Base-by-base conservation (phyloP, 2,113 vertebrate genomes). In the Rhagologus leucostigma region DNA sequence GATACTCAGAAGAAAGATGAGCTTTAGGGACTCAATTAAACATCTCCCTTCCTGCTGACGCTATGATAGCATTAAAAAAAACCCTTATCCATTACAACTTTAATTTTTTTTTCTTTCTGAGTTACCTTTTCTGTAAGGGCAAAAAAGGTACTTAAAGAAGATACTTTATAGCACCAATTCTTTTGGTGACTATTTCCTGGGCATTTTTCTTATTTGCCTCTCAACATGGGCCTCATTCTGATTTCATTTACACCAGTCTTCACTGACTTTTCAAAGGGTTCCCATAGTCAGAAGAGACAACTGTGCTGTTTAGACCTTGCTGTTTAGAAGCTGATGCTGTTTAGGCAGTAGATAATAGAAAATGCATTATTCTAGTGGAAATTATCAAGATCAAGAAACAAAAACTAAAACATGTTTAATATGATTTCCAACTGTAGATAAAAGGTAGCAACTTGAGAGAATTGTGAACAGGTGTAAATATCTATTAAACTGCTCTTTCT, bases 401-500 rank as follows among this genome's bases (percentile, higher is more conserved):
- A 89, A 77, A 94, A 78, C 60, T 77, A 56, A 83, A 70, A 90
- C 24, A 42, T 87, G 24, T 95, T 96, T 95, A 82, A 69, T 92
- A 76, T 91, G 69, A 94, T 85, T 81, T 96, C 81, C 76, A 89
- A 79, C 70, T 94, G 87, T 88, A 95, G 85, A 88, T 97, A 95
- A 97, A 97, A 97, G 90, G 71, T 95, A 95, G 49, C 82, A 95
- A 80, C 79, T 97, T 97, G 69, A 93, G 84, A 97, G 95, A 97
- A 94, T 95, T 97, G 86, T 97, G 91, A 95, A 96, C 93, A 94
- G 87, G 53, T n/a, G 16, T 97, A 98, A 98, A 97, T 97, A 97
- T 97, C 97, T 98, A 95, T 97, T 98, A 97, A 98, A 96, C 93
- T 96, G 90, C 87, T 95, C 87, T 97, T 97, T 97, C 95, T 94